Percentiles rank a stretch among this genome's conserved stretches.
These are phyloP conservation scores for Aramus guarauna DNA, from an alignment of 2,113 vertebrate genomes.

Conservation along the genomic window DNA sequence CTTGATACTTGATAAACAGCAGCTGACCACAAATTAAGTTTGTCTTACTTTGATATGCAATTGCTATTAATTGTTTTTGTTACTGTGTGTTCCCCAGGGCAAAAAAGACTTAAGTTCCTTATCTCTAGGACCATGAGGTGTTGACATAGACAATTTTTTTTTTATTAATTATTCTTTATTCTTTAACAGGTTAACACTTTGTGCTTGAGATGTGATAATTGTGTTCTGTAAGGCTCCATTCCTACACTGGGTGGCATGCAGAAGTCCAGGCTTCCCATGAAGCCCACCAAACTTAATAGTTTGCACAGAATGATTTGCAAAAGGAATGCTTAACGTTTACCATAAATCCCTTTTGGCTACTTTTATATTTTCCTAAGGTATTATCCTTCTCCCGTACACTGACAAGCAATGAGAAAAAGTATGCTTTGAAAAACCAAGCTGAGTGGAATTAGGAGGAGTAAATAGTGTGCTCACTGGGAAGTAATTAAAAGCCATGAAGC, in stretches of 20 bases:
- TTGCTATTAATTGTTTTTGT: background rate
- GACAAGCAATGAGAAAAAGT: background rate
- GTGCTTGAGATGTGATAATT: background rate
- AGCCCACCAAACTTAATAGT: background rate
- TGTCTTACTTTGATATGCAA: background rate
- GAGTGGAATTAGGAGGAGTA: slow-evolving; percentile 41
- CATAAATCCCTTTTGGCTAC: background rate
- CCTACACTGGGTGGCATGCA: background rate
- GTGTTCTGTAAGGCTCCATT: background rate
- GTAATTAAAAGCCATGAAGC: slow-evolving; percentile 49
- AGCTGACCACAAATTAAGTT: background rate
- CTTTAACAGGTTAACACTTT: background rate
- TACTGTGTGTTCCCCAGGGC: background rate
- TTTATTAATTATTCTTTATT: background rate
- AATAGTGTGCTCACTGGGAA: background rate
- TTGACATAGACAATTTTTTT: background rate
- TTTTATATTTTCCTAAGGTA: background rate
- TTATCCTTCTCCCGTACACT: background rate
- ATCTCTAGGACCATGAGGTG: background rate
- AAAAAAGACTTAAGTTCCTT: background rate
- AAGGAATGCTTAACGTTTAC: background rate
- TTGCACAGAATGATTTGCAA: background rate
- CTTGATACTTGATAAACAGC: background rate
- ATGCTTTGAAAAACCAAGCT: background rate
- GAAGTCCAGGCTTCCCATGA: background rate